Conservation (phyloP, 2,113 vertebrate genomes). For the Himantopus leucocephalus region DNA sequence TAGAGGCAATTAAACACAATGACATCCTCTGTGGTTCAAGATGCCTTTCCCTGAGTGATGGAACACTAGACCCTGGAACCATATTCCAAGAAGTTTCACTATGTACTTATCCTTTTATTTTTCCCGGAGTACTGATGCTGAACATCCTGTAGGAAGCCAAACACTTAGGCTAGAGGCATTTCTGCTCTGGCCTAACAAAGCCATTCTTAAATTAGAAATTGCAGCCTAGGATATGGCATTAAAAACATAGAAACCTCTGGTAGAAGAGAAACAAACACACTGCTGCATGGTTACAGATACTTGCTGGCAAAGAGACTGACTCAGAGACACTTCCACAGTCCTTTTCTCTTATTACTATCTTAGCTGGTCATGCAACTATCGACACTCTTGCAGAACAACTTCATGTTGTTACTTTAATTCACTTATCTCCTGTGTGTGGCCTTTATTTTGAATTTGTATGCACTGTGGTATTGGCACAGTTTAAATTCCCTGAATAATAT, state of each 20-base stretch:
- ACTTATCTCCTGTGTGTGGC: background rate
- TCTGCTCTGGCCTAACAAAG: background rate
- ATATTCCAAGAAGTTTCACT: background rate
- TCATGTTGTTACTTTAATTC: background rate
- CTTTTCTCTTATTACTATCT: background rate
- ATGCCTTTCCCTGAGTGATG: fast-evolving
- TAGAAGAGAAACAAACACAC: background rate
- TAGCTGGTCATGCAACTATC: background rate
- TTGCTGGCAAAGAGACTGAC: background rate
- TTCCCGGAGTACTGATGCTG: background rate
- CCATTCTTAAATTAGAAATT: background rate
- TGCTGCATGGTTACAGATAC: background rate
- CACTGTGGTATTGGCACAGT: background rate
- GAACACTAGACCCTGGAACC: background rate
- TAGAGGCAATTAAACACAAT: background rate
- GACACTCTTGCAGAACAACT: background rate
- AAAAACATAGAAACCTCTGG: background rate
- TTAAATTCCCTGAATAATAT: conserved; percentile 8
- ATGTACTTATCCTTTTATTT: background rate
- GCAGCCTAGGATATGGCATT: background rate
- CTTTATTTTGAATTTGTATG: background rate
- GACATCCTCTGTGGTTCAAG: background rate
- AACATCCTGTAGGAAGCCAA: background rate
- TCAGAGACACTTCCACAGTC: background rate
- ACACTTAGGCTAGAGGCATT: background rate